These are phyloP conservation scores for Arvicanthis niloticus DNA, from an alignment of 2,113 vertebrate genomes.

Conservation along the genomic window DNA sequence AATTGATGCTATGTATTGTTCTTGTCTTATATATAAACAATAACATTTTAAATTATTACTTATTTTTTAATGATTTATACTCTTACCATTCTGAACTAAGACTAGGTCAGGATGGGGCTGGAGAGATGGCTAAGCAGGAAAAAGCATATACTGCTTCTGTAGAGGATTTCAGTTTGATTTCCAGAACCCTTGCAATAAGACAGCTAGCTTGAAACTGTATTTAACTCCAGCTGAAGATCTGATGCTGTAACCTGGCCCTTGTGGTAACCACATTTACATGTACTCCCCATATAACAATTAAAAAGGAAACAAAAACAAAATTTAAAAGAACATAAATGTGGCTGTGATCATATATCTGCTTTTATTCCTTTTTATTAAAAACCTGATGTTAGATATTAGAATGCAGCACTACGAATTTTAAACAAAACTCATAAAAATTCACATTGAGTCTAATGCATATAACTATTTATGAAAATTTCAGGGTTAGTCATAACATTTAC, in stretches of 20 bases:
- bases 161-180: background rate
- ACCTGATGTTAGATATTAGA: background rate
- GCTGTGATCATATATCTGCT: background rate
- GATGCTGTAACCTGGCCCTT: too few relatives aligned
- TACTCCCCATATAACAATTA: too few relatives aligned
- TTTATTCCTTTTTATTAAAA: background rate
- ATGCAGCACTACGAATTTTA: background rate
- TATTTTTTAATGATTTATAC: background rate
- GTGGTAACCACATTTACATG: background rate
- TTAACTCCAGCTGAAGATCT: background rate
- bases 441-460: background rate
- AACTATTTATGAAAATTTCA: background rate
- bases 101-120: background rate
- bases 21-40: background rate
- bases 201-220: background rate
- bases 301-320: background rate
- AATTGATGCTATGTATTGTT: background rate
- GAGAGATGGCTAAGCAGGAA: background rate
- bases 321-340: background rate
- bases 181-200: background rate
- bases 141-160: background rate
- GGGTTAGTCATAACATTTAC: background rate
- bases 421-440: background rate
- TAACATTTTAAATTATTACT: background rate
- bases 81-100: background rate